Base-by-base conservation (phyloP, 1,140 invertebrate species). In the Drosophila persimilis region DNA sequence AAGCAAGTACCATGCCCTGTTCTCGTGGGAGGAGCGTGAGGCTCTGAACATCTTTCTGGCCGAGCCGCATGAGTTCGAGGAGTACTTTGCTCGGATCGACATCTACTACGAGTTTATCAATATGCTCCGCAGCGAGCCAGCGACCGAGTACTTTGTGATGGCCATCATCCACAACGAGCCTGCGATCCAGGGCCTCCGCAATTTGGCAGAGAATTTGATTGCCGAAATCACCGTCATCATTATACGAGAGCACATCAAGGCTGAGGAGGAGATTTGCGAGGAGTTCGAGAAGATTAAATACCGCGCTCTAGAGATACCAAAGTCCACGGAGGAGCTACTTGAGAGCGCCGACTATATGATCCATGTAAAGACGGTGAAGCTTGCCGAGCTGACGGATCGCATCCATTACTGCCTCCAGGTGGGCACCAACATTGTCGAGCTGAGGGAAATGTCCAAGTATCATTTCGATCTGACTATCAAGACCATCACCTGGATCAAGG, bases 401-500 rank as follows among this genome's bases (percentile, higher is more conserved):
- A 95, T 96, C 46, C 85, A 93, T 29, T 86, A 93, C 39, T 93
- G 94, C 72, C 89, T 95, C 6, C 92, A 93, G 58, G 93, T 94
- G 60, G 93, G 95, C 67, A 93, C 93, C 9, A 93, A 93, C 60
- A 90, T 97, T 13, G 93, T 96, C 31, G 95, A 96, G 80, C 93
- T 96, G 80, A 95, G 94, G 0, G 93, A 93, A 43, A 90, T 97
- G 41, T 92, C 93, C 15, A 84, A 92, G 48, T 94, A 95, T 43
- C 95, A 96, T 78, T 93, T 96, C 15, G 92, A 93, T 58, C 91
- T 94, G 1, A 95, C 95, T 79, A 94, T 94, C 11, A 92, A 88
- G 53, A 95, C 95, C 1, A 93, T 96, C 0, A 94, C 94, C 73
- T 97, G 95, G 96, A 80, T 96, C 7, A 92, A 93, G 56, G 93